These are phyloP conservation scores for Escarpia spicata DNA, from an alignment of 2,888 invertebrate species.

Conservation along the genomic window DNA sequence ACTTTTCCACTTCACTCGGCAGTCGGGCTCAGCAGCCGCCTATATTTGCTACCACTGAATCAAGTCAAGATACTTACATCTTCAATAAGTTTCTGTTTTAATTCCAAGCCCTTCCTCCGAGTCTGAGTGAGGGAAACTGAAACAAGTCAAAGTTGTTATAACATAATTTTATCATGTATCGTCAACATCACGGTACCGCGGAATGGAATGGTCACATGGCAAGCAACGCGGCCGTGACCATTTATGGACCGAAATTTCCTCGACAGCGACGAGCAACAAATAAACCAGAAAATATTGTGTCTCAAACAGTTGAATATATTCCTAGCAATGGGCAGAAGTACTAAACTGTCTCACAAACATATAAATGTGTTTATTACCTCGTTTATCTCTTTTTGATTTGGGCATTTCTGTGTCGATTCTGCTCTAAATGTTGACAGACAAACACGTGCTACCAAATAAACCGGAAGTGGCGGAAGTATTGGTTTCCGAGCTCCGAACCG, in stretches of 20 bases:
- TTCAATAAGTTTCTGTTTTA: constrained; percentile 89
- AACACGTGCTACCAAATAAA: constrained; percentile 5
- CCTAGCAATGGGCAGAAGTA: not conserved
- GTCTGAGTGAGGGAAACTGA: constrained; percentile 95
- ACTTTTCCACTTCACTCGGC: no score
- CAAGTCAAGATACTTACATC: constrained; percentile 68
- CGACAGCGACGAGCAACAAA: not conserved
- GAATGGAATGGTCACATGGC: not conserved
- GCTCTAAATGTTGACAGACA: not conserved
- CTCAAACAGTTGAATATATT: not conserved
- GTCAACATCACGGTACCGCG: not conserved
- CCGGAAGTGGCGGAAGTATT: not conserved
- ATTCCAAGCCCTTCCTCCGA: constrained; percentile 86
- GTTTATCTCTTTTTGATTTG: constrained; percentile 40
- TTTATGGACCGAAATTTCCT: not conserved
- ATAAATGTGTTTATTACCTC: constrained; percentile 29
- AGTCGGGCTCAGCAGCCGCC: not conserved
- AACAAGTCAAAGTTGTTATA: constrained; percentile 52
- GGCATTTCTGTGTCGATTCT: constrained; percentile 35
- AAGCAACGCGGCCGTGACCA: not conserved
- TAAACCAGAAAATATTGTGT: not conserved
- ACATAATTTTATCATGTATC: constrained; percentile 20
- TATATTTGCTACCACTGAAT: not conserved
- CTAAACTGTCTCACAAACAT: not conserved
- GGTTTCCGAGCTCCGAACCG: not conserved